A percentile compares a stretch with the other conserved stretches of the same genome.
Conservation (phyloP, 2,888 invertebrate species). For the Synergus laeviventris region DNA sequence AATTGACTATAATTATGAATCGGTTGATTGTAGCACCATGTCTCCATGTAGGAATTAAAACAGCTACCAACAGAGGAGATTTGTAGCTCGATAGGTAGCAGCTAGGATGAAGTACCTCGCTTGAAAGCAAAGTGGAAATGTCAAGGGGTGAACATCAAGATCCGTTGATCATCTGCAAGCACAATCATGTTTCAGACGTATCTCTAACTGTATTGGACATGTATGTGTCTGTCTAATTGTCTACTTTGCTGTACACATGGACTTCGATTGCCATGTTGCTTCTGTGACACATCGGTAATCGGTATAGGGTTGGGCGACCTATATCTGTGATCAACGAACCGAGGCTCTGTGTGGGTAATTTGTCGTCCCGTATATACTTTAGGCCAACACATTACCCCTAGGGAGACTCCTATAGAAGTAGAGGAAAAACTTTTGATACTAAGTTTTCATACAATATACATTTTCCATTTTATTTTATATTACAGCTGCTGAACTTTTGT, state of each 20-base stretch:
- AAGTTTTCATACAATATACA: neutral
- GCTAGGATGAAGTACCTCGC: constrained; percentile 5
- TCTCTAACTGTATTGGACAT: constrained; percentile 30
- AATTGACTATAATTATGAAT: neutral
- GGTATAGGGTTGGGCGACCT: constrained; percentile 25
- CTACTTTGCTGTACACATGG: constrained; percentile 22
- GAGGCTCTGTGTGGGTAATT: neutral
- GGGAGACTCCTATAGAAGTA: neutral
- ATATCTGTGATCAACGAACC: constrained; percentile 36
- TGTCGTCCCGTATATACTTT: constrained; percentile 16
- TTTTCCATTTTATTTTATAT: too few relatives aligned
- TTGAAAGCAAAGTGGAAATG: constrained; percentile 29
- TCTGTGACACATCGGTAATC: constrained; percentile 37
- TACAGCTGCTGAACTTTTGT: too few relatives aligned
- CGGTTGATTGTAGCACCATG: neutral
- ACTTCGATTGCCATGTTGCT: constrained; percentile 15
- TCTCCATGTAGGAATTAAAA: neutral
- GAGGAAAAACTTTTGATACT: neutral
- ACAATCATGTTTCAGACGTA: constrained; percentile 35
- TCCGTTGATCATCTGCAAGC: constrained; percentile 33
- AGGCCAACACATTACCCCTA: constrained; percentile 1
- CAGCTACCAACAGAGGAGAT: neutral
- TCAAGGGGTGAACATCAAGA: constrained; percentile 16
- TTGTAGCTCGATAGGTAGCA: neutral
- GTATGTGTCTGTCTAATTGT: constrained; percentile 26